Evolutionary conservation across 2,113 vertebrate genomes (phyloP).

Genomic region (Periophthalmodon schlosseri): DNA sequence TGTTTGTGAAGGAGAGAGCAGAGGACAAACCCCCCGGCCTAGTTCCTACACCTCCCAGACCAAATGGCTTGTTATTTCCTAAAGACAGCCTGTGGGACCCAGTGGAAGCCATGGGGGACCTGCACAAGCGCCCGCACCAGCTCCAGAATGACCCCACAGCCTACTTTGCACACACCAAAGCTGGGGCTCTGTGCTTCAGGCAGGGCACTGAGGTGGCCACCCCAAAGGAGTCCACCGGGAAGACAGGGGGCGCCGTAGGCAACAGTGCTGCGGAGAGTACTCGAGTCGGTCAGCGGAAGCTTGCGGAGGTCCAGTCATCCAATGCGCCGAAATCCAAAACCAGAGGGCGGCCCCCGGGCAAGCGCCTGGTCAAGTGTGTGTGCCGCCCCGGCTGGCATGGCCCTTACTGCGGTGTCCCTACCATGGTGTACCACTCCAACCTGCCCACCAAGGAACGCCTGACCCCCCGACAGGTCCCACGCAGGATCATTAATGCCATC

Average conservation of each 20-base stretch:
- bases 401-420: constrained; percentile 95
- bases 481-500: constrained; percentile 94
- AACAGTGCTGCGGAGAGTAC: constrained; percentile 61
- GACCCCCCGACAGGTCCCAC: constrained; percentile 82
- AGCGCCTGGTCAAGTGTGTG: constrained; percentile 92
- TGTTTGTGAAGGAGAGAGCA: constrained; percentile 26
- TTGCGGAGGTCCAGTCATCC: constrained; percentile 60
- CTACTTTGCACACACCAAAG: constrained; percentile 92
- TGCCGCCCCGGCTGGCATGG: constrained; percentile 96
- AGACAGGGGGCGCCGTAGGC: constrained; percentile 39
- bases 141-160: constrained; percentile 83
- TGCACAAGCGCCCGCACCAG: constrained; percentile 81
- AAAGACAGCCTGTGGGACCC: constrained; percentile 30
- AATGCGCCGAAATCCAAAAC: constrained; percentile 43
- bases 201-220: constrained; percentile 86
- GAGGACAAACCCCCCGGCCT: constrained; percentile 46
- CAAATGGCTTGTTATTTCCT: constrained; percentile 2
- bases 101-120: constrained; percentile 60
- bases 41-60: background rate
- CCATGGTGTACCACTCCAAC: constrained; percentile 97
- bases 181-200: constrained; percentile 90
- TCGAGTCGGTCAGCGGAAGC: constrained; percentile 56
- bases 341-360: constrained; percentile 72
- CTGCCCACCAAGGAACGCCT: constrained; percentile 96
- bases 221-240: constrained; percentile 74